phyloP scores from a whole-genome alignment of 2,888 invertebrate genomes.

The Drosophila buzzatii region DNA sequence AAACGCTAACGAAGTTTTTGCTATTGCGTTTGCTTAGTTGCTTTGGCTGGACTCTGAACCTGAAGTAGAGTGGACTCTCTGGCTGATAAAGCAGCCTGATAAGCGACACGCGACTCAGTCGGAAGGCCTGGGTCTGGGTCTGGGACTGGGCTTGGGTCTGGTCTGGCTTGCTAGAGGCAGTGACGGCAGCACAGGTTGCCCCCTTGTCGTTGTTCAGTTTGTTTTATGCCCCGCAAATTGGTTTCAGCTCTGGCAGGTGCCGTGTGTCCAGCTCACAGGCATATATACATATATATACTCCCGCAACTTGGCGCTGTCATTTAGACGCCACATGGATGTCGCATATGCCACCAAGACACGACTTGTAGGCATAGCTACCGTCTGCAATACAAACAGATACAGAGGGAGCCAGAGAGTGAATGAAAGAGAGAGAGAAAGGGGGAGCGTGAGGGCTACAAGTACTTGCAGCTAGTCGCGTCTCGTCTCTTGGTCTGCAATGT shows the following conservation, averaged over 20 bases:
- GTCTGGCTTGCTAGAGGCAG: slow-evolving; percentile 1
- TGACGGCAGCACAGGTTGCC: slow-evolving; percentile 19
- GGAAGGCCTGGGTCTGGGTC: slow-evolving; percentile 32
- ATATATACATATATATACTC: slow-evolving; percentile 11
- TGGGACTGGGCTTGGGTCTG: slow-evolving; percentile 19
- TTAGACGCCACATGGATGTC: slow-evolving; percentile 61
- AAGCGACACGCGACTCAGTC: slow-evolving; percentile 76
- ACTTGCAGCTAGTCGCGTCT: slow-evolving; percentile 15
- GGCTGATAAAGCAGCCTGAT: slow-evolving; percentile 69
- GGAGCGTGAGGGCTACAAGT: slow-evolving; percentile 7
- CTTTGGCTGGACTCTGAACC: slow-evolving; percentile 22
- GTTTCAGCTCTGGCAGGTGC: slow-evolving; percentile 63
- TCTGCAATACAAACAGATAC: slow-evolving; percentile 24
- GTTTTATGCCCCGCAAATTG: slow-evolving; percentile 79
- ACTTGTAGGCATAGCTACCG: slow-evolving; percentile 37
- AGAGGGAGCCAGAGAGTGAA: neutral
- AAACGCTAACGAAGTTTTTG: slow-evolving; percentile 73
- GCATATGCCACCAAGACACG: slow-evolving; percentile 67
- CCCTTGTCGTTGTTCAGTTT: slow-evolving; percentile 57
- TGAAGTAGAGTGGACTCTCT: slow-evolving; percentile 28
- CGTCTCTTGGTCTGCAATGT: slow-evolving; percentile 46
- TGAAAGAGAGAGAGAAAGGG: neutral
- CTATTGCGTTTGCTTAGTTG: slow-evolving; percentile 6
- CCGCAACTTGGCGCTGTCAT: slow-evolving; percentile 59
- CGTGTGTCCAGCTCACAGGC: slow-evolving; percentile 40